Evolutionary conservation across 2,888 invertebrate species (phyloP).

Genomic region (Drosophila paranaensis): DNA sequence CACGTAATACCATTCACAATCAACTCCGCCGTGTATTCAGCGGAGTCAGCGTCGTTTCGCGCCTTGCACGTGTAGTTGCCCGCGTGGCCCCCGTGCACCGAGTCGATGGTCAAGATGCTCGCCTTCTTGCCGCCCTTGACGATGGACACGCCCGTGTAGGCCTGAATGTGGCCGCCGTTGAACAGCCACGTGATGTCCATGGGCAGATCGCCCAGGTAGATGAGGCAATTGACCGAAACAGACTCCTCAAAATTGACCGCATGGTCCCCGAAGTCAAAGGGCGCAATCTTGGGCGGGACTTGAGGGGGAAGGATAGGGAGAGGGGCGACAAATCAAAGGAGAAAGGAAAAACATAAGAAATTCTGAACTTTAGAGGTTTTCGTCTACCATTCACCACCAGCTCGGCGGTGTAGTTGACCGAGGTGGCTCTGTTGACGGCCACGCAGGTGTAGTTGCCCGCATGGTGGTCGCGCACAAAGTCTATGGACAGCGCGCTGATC

Average conservation of each 20-base stretch:
- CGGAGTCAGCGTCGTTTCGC: conserved; percentile 89
- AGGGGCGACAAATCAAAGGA: neutral
- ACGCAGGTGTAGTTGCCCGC: conserved; percentile 90
- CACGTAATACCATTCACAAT: conserved; percentile 88
- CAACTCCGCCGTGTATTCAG: conserved; percentile 89
- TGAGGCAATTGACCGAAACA: conserved; percentile 87
- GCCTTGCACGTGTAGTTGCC: conserved; percentile 92
- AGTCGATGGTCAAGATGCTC: conserved; percentile 88
- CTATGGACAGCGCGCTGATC: conserved; percentile 89
- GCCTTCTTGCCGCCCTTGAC: conserved; percentile 87
- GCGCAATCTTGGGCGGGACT: conserved; percentile 91
- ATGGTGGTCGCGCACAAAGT: conserved; percentile 88
- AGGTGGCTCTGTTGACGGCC: conserved; percentile 88
- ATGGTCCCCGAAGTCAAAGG: conserved; percentile 90
- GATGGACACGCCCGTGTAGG: conserved; percentile 85
- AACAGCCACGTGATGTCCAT: conserved; percentile 87
- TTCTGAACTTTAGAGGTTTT: neutral
- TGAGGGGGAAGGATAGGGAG: neutral
- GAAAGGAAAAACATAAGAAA: conserved; percentile 18
- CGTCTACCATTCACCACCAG: conserved; percentile 87
- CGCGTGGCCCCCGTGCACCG: conserved; percentile 88
- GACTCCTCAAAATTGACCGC: conserved; percentile 89
- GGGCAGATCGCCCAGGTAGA: conserved; percentile 88
- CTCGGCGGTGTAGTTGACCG: conserved; percentile 87
- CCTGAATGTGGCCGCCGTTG: conserved; percentile 85